Conservation (phyloP, 2,113 vertebrate species). For the Machaerirhynchus nigripectus region DNA sequence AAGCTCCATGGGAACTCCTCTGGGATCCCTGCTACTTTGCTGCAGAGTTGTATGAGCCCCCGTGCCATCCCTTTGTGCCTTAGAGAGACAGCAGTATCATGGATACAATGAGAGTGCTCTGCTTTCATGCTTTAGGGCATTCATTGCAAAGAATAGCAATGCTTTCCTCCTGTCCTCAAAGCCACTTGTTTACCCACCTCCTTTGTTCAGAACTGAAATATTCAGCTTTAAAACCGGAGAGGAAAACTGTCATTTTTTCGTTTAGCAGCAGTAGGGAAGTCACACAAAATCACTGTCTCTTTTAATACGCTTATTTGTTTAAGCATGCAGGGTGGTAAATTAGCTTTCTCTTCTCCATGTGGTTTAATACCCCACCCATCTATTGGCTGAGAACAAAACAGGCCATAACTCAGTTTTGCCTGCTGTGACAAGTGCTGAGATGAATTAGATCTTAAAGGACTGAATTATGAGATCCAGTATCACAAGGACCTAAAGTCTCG, state of each 20-base stretch:
- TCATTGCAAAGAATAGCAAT: not conserved
- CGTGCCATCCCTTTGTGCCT: constrained; percentile 28
- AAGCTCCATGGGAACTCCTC: constrained; percentile 31
- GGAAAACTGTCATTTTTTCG: not conserved
- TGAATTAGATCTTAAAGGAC: not conserved
- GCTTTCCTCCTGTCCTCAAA: not conserved
- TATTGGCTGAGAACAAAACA: not conserved
- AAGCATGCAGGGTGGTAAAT: constrained; percentile 1
- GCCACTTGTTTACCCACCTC: not conserved
- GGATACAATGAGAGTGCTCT: not conserved
- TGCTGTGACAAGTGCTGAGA: not conserved
- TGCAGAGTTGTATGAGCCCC: not conserved
- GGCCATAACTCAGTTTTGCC: not conserved
- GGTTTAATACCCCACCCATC: not conserved
- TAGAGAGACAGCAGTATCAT: not conserved
- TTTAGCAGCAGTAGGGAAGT: not conserved
- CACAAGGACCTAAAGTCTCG: not conserved
- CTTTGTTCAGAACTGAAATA: not conserved
- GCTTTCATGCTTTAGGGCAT: not conserved
- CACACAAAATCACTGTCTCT: not conserved
- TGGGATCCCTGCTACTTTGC: not conserved
- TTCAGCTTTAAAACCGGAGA: not conserved
- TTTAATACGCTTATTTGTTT: constrained; percentile 15
- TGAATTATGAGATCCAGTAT: not conserved
- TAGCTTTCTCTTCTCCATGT: not conserved